These are phyloP conservation scores for Gortyna flavago DNA, from an alignment of 2,888 invertebrate genomes.

Conservation along the genomic window DNA sequence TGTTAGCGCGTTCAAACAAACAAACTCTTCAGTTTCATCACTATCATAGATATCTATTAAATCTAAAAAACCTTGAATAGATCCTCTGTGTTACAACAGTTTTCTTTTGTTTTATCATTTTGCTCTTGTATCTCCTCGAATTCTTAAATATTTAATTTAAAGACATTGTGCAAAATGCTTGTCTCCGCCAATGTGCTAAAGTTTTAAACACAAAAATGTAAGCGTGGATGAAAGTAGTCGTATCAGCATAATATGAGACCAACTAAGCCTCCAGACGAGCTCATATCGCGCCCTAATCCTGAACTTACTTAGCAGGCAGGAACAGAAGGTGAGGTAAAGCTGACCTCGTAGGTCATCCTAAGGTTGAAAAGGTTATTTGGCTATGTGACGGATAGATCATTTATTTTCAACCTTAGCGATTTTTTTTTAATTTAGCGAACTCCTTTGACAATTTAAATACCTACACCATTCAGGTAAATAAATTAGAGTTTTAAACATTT, in stretches of 20 bases:
- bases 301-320: neutral
- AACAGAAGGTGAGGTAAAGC: neutral
- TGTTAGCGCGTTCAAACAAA: neutral
- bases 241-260: constrained; percentile 9
- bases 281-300: constrained; percentile 1
- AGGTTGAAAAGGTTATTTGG: neutral
- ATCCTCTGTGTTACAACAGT: neutral
- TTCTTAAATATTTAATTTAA: neutral
- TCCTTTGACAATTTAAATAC: neutral
- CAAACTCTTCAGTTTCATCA: neutral
- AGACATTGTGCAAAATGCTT: neutral
- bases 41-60: neutral
- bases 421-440: neutral
- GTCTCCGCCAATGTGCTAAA: neutral
- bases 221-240: neutral
- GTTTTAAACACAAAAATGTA: constrained; percentile 4
- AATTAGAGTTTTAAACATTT: neutral
- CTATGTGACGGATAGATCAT: neutral
- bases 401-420: neutral
- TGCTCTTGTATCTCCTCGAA: neutral
- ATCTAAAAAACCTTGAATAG: no score
- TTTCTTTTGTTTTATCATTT: neutral
- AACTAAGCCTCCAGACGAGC: neutral
- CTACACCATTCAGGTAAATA: neutral
- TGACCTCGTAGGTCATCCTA: neutral